phyloP scores from a whole-genome alignment of 2,797 vertebrate genomes.

The Aselliscus stoliczkanus region DNA sequence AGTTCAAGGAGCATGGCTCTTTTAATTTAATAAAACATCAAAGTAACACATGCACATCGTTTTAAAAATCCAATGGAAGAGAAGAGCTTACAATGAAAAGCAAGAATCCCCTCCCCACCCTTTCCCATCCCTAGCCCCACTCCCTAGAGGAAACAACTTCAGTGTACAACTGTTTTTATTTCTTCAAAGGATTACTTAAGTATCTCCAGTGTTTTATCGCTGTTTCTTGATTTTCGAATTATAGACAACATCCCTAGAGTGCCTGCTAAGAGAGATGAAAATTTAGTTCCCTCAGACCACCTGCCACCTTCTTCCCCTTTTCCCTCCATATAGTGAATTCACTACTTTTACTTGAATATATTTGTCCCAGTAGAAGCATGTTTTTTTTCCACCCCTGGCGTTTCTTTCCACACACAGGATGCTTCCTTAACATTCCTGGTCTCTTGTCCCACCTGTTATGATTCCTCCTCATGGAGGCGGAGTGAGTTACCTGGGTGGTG shows the following conservation, averaged over 20 bases:
- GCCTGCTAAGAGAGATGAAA: background rate
- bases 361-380: background rate
- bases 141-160: background rate
- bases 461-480: background rate
- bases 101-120: background rate
- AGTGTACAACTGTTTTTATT: background rate
- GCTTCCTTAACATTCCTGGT: background rate
- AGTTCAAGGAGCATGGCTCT: background rate
- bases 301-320: background rate
- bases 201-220: background rate
- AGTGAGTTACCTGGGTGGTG: background rate
- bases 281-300: background rate
- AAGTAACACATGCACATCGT: background rate
- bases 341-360: background rate
- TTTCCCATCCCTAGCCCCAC: background rate
- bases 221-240: background rate
- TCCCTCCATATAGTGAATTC: background rate
- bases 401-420: background rate
- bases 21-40: background rate
- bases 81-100: conserved; percentile 9
- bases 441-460: background rate
- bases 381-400: background rate
- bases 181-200: background rate
- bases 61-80: background rate
- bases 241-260: background rate